These are phyloP conservation scores for Hippoglossus stenolepis DNA, from an alignment of 2,113 vertebrate species.

Conservation along the genomic window DNA sequence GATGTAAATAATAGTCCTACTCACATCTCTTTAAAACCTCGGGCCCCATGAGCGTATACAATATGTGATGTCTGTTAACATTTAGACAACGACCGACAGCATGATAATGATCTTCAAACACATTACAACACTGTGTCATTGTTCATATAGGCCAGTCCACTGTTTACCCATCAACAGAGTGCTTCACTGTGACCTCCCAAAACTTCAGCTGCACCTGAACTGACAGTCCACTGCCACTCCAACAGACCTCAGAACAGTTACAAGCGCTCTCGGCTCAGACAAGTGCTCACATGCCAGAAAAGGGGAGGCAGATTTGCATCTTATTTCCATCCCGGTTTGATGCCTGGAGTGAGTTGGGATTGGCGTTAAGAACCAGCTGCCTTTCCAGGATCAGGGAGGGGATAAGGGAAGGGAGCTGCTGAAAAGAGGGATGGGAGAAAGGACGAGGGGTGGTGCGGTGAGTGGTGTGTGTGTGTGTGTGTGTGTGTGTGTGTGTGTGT, in stretches of 20 bases:
- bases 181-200: constrained; percentile 7
- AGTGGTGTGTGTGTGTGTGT: neutral
- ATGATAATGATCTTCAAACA: constrained; percentile 65
- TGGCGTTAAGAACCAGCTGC: constrained; percentile 58
- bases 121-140: constrained; percentile 48
- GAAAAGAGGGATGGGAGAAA: constrained; percentile 8
- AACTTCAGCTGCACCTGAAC: constrained; percentile 6
- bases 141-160: constrained; percentile 25
- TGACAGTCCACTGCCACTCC: constrained; percentile 18
- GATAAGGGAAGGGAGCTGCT: neutral
- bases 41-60: neutral
- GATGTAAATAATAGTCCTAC: neutral
- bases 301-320: constrained; percentile 81
- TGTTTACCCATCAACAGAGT: constrained; percentile 66
- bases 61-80: constrained; percentile 31
- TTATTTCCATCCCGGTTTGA: constrained; percentile 79
- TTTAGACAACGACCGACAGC: constrained; percentile 6
- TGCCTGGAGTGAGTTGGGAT: constrained; percentile 51
- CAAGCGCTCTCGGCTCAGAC: constrained; percentile 29
- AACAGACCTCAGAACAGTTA: constrained; percentile 53
- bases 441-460: neutral
- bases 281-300: constrained; percentile 59
- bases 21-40: neutral
- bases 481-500: neutral
- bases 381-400: constrained; percentile 49